Evolutionary conservation across 92 coral and sea anemone genomes (phyloP).

Genomic region (Umimayanthus chanpuru): DNA sequence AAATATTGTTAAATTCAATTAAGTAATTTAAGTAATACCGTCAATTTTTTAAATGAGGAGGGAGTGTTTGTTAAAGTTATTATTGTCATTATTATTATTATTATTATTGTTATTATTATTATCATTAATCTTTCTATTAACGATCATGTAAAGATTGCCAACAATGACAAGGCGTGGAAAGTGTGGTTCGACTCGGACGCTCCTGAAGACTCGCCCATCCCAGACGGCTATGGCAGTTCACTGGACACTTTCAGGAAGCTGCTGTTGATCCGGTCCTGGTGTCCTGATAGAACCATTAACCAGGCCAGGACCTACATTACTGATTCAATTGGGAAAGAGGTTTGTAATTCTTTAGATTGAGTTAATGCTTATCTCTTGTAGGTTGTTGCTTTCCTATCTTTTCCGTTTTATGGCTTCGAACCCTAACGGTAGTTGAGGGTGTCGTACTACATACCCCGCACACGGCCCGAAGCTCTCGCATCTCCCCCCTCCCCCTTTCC

Average conservation of each 20-base stretch:
- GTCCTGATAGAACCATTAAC: slow-evolving; percentile 94
- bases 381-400: neutral
- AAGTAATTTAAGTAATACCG: no score
- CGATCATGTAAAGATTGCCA: slow-evolving; percentile 62
- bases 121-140: neutral
- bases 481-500: slow-evolving; percentile 69
- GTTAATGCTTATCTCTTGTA: neutral
- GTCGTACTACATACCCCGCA: slow-evolving; percentile 69
- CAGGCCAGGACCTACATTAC: slow-evolving; percentile 96
- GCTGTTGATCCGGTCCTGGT: slow-evolving; percentile 94
- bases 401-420: no score
- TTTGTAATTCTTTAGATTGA: slow-evolving; percentile 8
- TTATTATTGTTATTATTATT: no score
- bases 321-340: slow-evolving; percentile 91
- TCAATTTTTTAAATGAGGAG: no score
- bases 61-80: no score
- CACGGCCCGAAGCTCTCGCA: neutral
- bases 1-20: no score
- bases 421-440: slow-evolving; percentile 78
- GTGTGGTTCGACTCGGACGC: slow-evolving; percentile 98
- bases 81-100: no score
- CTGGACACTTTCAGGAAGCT: slow-evolving; percentile 94
- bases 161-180: slow-evolving; percentile 98
- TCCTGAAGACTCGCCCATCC: slow-evolving; percentile 94
- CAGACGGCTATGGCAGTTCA: slow-evolving; percentile 96